These are phyloP conservation scores for Machaerirhynchus nigripectus DNA, from an alignment of 2,113 vertebrate genomes.

Conservation along the genomic window DNA sequence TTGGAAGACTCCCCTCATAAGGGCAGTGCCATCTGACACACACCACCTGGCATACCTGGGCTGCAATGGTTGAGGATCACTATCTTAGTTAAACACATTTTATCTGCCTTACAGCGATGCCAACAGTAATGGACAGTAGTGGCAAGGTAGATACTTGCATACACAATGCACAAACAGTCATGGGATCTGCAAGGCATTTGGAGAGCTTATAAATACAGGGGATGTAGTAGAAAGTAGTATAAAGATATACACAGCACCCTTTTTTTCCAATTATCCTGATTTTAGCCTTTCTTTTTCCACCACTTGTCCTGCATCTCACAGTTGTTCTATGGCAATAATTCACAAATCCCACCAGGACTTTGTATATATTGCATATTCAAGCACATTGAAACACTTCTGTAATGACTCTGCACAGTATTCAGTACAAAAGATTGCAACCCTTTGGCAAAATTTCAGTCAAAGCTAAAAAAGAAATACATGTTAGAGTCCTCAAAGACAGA, in stretches of 20 bases:
- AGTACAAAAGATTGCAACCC: neutral
- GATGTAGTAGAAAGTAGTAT: neutral
- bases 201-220: neutral
- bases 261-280: neutral
- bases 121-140: neutral
- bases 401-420: neutral
- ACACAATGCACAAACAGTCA: neutral
- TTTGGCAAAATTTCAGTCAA: neutral
- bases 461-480: neutral
- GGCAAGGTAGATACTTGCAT: neutral
- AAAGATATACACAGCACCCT: neutral
- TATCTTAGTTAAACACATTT: neutral
- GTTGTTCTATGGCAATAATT: neutral
- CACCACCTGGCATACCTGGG: neutral
- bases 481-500: neutral
- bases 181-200: neutral
- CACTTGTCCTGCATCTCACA: neutral
- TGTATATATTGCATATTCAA: neutral
- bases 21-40: neutral
- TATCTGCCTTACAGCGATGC: neutral
- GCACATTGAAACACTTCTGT: neutral
- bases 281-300: neutral
- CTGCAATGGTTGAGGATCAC: neutral
- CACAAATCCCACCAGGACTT: neutral
- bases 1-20: neutral